A percentile compares a stretch with the other conserved stretches of the same genome.
Conservation (phyloP, 2,113 vertebrate genomes). For the Porphyrio hochstetteri region DNA sequence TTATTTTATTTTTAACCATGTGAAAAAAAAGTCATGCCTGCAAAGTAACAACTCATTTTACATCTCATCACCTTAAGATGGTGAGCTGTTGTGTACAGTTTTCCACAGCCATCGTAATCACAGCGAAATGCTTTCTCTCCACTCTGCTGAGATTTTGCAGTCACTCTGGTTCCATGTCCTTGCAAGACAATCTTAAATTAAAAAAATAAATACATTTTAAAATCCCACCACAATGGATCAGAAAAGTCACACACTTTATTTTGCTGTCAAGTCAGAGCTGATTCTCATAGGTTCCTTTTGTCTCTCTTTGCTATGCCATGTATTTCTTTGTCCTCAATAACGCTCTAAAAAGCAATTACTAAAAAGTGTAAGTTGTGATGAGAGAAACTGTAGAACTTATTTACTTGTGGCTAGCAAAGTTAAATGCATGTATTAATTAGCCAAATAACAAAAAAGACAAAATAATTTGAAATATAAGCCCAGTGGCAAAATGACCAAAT, state of each 20-base stretch:
- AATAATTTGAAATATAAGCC: neutral
- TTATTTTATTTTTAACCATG: neutral
- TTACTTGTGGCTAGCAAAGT: neutral
- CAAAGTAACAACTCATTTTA: neutral
- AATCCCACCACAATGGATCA: neutral
- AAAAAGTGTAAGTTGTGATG: neutral
- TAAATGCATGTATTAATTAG: neutral
- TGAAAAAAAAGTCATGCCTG: neutral
- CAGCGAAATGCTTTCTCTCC: slow-evolving; percentile 97
- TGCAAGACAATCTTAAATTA: slow-evolving; percentile 92
- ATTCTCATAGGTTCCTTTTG: neutral
- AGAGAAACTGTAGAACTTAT: neutral
- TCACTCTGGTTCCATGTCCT: slow-evolving; percentile 85
- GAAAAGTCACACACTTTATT: neutral
- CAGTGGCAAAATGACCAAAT: neutral
- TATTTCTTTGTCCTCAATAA: neutral
- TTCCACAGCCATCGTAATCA: slow-evolving; percentile 96
- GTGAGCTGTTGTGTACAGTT: slow-evolving; percentile 97
- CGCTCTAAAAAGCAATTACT: neutral
- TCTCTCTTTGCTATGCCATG: neutral
- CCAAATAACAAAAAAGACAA: neutral
- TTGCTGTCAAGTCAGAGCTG: neutral
- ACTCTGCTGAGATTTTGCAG: slow-evolving; percentile 84
- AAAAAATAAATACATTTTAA: neutral
- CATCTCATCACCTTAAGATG: slow-evolving; percentile 87